These are phyloP conservation scores for Chaetogeoica ovagalla DNA, from an alignment of 2,888 invertebrate species.

Conservation along the genomic window DNA sequence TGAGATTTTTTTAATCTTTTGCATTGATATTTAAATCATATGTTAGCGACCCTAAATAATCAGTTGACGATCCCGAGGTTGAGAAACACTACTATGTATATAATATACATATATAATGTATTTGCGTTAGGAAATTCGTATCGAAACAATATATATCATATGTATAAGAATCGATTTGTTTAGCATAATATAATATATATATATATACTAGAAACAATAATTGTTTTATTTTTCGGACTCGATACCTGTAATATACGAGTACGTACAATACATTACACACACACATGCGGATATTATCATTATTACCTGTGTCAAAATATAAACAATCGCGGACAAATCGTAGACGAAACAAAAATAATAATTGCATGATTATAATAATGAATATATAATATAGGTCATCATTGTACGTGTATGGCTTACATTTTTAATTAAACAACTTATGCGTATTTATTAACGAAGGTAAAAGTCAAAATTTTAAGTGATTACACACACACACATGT, in stretches of 20 bases:
- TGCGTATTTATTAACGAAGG: slow-evolving; percentile 3
- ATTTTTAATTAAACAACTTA: slow-evolving; percentile 6
- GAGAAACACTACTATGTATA: too few species aligned
- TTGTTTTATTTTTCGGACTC: slow-evolving; percentile 8
- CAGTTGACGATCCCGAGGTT: too few species aligned
- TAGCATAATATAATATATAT: background rate
- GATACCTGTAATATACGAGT: background rate
- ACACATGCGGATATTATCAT: background rate
- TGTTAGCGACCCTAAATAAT: too few species aligned
- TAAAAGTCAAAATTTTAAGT: background rate
- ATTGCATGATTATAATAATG: slow-evolving; percentile 3
- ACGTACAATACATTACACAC: background rate
- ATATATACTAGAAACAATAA: slow-evolving; percentile 14
- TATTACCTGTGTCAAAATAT: slow-evolving; percentile 15
- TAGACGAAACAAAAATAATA: slow-evolving; percentile 33
- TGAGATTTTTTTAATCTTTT: too few species aligned
- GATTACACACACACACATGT: slow-evolving; percentile 6
- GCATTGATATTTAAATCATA: too few species aligned
- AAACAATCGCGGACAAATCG: slow-evolving; percentile 13
- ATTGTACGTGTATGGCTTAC: background rate
- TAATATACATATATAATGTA: too few species aligned
- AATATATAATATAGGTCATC: slow-evolving; percentile 27
- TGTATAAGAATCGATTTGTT: slow-evolving; percentile 14
- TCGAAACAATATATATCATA: background rate
- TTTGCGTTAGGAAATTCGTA: background rate